Conservation (phyloP, 2,113 vertebrate genomes). For the Holacanthus passer region DNA sequence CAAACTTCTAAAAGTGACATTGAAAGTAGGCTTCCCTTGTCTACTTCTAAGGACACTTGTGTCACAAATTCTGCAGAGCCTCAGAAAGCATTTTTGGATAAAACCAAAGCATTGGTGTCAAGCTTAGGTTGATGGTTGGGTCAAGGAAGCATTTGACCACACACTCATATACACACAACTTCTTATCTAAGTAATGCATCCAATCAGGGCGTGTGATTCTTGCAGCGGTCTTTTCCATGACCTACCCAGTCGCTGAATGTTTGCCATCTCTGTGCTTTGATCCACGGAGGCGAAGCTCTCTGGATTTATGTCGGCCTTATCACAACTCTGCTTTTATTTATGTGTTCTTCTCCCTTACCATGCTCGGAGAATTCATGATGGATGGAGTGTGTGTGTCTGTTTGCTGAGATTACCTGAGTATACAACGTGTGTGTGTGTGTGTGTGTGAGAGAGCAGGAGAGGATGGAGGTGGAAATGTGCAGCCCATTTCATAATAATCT, state of each 20-base stretch:
- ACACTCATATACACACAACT: neutral
- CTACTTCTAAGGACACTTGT: neutral
- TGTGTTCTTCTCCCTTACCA: conserved; percentile 24
- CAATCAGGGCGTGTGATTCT: neutral
- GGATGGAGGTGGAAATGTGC: no score
- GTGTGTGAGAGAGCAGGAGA: conserved; percentile 8
- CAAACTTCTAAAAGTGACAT: neutral
- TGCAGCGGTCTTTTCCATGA: conserved; percentile 6
- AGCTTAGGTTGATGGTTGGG: neutral
- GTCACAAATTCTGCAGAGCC: neutral
- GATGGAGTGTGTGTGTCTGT: neutral
- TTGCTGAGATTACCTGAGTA: neutral
- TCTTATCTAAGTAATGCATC: neutral
- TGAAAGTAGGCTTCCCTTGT: neutral
- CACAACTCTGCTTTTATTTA: conserved; percentile 53
- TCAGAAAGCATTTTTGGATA: neutral
- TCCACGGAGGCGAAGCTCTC: neutral
- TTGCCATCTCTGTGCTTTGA: conserved; percentile 44
- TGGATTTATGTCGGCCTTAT: conserved; percentile 63
- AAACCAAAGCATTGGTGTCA: neutral
- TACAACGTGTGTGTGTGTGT: neutral
- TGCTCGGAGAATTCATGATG: neutral
- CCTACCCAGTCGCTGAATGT: conserved; percentile 15
- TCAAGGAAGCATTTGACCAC: neutral
- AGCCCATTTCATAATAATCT: neutral